Base-by-base conservation (phyloP, 2,888 invertebrate species). In the Cenopis cana region DNA sequence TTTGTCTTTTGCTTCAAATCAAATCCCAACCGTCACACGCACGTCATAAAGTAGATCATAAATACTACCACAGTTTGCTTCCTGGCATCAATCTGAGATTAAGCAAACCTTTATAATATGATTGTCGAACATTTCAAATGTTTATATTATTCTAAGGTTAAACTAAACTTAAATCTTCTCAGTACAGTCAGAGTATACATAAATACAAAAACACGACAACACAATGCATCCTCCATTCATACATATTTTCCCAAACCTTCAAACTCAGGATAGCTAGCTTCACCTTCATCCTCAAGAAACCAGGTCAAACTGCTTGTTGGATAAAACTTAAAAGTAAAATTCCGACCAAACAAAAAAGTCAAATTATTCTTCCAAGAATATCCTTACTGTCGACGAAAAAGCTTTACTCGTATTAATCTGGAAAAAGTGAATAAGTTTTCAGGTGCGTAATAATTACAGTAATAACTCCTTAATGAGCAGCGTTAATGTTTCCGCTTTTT, bases 401-500 rank as follows among this genome's bases (percentile, higher is more conserved):
- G 18, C 56, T 33, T 67, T 56, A 66, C 60, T 59, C 36, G n/a
- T n/a, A n/a, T n/a, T n/a, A n/a, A 24, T 9, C 50, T 29, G 33
- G 49, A 57, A 59, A 54, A 60, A 68, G 12, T 54, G 41, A 68
- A 68, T 54, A 36, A 62, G 18, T 54, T 68, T n/a, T 68, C 54
- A 69, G 61, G 61, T 52, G 57, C 65, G 41, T 24, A 29, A n/a
- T 65, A 59, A 70, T 70, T 70, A 69, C 46, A 52, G 41, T 56
- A 62, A 66, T 70, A 66, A 70, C 54, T 70, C 54, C 36, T 41
- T 70, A 54, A 54, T 14, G 17, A 46, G 33, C 54, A 17, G 12
- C 59, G 65, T 70, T 70, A 65, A 70, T 60, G 70, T 54, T 55
- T 55, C 59, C 59, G 24, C 54, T 66, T 61, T 71, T 70, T 71